A percentile compares a stretch with the other conserved stretches of the same genome.
phyloP scores from a whole-genome alignment of 1,140 invertebrate genomes.

The Panagrolaimus sp. region DNA sequence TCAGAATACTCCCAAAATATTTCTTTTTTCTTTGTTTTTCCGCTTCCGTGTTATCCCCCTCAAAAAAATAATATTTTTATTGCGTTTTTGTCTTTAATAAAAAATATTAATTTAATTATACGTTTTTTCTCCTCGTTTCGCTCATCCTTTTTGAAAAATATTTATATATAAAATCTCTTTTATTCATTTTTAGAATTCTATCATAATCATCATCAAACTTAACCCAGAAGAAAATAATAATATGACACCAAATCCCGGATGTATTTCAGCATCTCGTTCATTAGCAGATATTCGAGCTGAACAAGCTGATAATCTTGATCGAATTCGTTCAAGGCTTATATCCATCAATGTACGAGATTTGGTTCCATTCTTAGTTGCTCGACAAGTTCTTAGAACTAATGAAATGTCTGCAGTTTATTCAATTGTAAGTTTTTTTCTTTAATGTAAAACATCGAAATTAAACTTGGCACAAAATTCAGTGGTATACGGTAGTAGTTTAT shows the following conservation, averaged over 20 bases:
- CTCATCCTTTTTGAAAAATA: too few species aligned
- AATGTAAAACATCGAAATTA: not conserved
- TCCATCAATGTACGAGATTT: conserved; percentile 41
- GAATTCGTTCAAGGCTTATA: conserved; percentile 29
- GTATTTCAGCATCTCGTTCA: conserved; percentile 30
- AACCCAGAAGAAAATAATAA: not conserved
- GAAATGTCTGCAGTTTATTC: conserved; percentile 50
- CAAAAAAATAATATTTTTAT: too few species aligned
- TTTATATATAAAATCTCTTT: too few species aligned
- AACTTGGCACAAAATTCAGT: not conserved
- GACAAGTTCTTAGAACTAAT: conserved; percentile 45
- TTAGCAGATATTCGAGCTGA: conserved; percentile 39
- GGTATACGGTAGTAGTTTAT: too few species aligned
- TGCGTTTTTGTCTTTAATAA: too few species aligned
- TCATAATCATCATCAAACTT: not conserved
- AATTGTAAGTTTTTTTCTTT: conserved; percentile 30
- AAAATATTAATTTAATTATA: too few species aligned
- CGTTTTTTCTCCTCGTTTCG: too few species aligned
- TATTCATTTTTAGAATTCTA: too few species aligned
- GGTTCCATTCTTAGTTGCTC: conserved; percentile 47
- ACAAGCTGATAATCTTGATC: conserved; percentile 43
- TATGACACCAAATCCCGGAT: conserved; percentile 10
- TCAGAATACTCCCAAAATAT: too few species aligned
- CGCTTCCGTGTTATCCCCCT: too few species aligned
- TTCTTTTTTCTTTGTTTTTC: too few species aligned